These are phyloP conservation scores for Alsophila aescularia DNA, from an alignment of 2,888 invertebrate species.

Conservation along the genomic window DNA sequence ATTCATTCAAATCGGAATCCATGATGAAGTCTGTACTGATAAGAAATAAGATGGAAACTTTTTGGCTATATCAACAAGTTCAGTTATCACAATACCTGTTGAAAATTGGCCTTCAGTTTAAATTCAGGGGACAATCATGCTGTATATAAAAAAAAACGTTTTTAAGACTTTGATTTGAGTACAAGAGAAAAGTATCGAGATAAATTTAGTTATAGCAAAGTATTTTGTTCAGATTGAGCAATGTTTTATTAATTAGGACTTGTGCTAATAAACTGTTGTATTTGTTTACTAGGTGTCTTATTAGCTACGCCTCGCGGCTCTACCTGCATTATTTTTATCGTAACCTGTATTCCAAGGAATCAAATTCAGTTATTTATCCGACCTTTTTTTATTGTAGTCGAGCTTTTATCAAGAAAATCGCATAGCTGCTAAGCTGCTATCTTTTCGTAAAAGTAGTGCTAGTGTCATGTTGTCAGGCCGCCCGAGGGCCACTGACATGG, in stretches of 20 bases:
- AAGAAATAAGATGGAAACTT: no score
- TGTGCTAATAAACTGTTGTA: slow-evolving; percentile 42
- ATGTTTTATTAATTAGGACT: slow-evolving; percentile 28
- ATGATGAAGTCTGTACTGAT: no score
- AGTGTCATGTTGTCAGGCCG: no score
- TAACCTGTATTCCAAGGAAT: no score
- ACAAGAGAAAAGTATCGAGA: slow-evolving; percentile 15
- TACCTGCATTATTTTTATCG: not conserved
- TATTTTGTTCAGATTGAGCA: slow-evolving; percentile 26
- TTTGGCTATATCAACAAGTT: no score
- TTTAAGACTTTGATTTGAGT: slow-evolving; percentile 12
- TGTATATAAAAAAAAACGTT: not conserved
- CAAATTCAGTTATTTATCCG: no score
- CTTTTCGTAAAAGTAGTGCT: no score
- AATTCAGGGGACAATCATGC: no score
- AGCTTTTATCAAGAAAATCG: no score
- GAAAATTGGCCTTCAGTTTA: not conserved
- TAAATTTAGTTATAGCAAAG: slow-evolving; percentile 28
- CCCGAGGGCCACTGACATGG: no score
- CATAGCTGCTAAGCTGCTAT: no score
- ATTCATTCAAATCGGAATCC: not conserved
- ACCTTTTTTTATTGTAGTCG: no score
- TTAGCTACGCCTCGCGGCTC: slow-evolving; percentile 3
- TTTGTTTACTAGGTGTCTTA: slow-evolving; percentile 26
- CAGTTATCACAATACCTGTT: not conserved